Evolutionary conservation across 2,888 invertebrate genomes (phyloP).

Genomic region (Rotaria socialis): DNA sequence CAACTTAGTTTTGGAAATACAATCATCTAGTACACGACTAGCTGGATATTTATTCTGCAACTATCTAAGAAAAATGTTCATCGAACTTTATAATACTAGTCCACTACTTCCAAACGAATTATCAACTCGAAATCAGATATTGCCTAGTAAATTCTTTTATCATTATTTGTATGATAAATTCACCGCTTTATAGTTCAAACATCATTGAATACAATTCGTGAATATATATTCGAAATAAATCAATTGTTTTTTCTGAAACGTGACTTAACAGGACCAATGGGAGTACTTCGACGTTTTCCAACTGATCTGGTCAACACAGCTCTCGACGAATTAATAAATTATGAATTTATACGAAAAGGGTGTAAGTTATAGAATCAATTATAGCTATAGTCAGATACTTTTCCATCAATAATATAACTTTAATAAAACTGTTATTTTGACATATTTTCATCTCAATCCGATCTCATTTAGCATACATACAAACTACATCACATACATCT

Average conservation of each 20-base stretch:
- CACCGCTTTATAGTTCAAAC: neutral
- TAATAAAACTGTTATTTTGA: too few relatives aligned
- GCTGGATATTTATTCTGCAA: neutral
- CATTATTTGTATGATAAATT: neutral
- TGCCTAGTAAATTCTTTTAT: neutral
- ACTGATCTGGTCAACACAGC: neutral
- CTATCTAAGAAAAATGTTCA: neutral
- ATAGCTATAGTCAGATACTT: too few relatives aligned
- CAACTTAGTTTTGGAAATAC: neutral
- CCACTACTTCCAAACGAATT: neutral
- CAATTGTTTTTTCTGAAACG: neutral
- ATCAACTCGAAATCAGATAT: neutral
- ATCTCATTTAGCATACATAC: neutral
- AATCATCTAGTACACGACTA: neutral
- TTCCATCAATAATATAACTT: too few relatives aligned
- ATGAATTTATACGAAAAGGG: neutral
- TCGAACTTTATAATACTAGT: neutral
- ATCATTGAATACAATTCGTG: neutral
- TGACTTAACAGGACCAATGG: neutral
- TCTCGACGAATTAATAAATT: neutral
- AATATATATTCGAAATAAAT: neutral
- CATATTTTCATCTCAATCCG: too few relatives aligned
- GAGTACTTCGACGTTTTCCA: neutral
- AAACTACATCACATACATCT: neutral
- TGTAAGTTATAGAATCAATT: neutral